phyloP scores from a whole-genome alignment of 2,797 vertebrate species.

The Rhynchotus rufescens region DNA sequence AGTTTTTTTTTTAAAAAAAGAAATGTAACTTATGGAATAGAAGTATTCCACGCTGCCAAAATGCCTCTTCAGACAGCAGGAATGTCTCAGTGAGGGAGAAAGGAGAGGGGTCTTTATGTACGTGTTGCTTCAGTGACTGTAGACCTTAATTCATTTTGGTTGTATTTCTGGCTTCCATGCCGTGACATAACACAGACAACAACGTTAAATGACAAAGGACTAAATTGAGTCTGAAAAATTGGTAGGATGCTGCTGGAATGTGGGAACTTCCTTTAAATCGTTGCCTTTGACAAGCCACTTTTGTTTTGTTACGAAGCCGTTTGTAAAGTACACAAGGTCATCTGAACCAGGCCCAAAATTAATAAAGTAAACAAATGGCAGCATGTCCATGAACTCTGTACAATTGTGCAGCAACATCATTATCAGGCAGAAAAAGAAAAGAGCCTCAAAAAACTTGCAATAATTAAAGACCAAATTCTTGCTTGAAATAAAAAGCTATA shows the following conservation, averaged over 20 bases:
- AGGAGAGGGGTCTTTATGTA: neutral
- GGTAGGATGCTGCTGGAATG: neutral
- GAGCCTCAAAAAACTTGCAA: neutral
- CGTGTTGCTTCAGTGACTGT: neutral
- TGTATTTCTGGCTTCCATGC: neutral
- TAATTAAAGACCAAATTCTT: neutral
- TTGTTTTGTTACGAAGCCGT: neutral
- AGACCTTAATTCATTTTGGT: constrained; percentile 3
- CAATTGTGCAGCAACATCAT: neutral
- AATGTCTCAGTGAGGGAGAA: neutral
- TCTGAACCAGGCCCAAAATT: neutral
- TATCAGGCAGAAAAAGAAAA: neutral
- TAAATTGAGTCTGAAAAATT: constrained; percentile 25
- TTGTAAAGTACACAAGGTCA: neutral
- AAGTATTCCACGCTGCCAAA: neutral
- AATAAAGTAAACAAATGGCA: neutral
- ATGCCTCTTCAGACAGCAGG: neutral
- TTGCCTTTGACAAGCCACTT: neutral
- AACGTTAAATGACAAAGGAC: constrained; percentile 10
- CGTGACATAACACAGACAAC: neutral
- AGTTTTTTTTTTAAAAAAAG: neutral
- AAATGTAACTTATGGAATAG: neutral
- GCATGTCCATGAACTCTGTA: neutral
- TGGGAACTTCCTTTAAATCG: neutral
- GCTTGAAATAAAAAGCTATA: too few relatives aligned